Conservation (phyloP, 2,888 invertebrate genomes). For the Agrilus mali region DNA sequence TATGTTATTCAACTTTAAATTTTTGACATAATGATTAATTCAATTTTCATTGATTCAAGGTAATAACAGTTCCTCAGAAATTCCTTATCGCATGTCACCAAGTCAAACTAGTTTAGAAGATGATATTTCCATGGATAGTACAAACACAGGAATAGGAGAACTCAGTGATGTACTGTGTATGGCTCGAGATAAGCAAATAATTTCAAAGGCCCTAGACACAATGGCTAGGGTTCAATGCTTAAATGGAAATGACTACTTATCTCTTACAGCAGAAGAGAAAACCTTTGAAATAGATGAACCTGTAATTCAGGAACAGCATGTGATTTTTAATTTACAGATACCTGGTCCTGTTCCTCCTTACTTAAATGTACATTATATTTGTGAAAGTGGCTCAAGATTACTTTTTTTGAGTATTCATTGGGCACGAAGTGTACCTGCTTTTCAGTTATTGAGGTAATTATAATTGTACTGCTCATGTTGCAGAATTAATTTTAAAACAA, state of each 20-base stretch:
- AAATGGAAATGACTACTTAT: constrained; percentile 27
- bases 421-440: constrained; percentile 74
- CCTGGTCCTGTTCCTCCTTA: constrained; percentile 74
- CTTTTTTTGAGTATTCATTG: constrained; percentile 85
- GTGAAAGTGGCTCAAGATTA: constrained; percentile 87
- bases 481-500: background rate
- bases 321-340: constrained; percentile 63
- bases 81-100: constrained; percentile 32
- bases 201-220: constrained; percentile 59
- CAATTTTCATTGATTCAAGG: constrained; percentile 16
- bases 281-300: constrained; percentile 43
- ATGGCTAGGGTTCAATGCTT: constrained; percentile 41
- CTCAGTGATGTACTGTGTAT: constrained; percentile 46
- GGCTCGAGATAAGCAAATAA: constrained; percentile 45
- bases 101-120: constrained; percentile 40
- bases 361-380: constrained; percentile 86
- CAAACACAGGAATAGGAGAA: constrained; percentile 35
- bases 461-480: background rate
- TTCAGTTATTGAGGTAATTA: constrained; percentile 61
- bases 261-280: constrained; percentile 26
- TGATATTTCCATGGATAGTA: constrained; percentile 43
- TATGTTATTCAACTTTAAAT: constrained; percentile 10
- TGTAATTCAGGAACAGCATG: constrained; percentile 54
- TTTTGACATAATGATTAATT: background rate
- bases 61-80: constrained; percentile 22